Percentiles rank a stretch among this genome's conserved stretches.
Conservation (phyloP, 2,888 invertebrate species). For the Pasiphila rectangulata region DNA sequence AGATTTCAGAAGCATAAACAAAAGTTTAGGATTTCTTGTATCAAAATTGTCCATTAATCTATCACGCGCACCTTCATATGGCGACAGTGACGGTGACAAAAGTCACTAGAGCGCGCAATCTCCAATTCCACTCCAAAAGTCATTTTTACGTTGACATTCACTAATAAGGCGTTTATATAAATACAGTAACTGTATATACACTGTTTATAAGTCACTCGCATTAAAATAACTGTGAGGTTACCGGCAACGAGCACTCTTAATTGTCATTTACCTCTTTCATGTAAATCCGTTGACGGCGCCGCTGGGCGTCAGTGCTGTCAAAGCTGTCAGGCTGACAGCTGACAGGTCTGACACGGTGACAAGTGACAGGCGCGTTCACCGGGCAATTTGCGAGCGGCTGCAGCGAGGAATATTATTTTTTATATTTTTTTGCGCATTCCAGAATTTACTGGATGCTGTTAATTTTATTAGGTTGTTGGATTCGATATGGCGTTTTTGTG, state of each 20-base stretch:
- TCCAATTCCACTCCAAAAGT: no score
- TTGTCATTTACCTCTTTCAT: slow-evolving; percentile 69
- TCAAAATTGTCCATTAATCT: no score
- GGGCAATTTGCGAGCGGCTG: slow-evolving; percentile 64
- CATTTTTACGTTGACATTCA: slow-evolving; percentile 2
- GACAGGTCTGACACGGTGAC: slow-evolving; percentile 59
- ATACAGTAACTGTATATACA: no score
- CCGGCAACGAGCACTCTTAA: slow-evolving; percentile 52
- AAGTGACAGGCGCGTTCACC: slow-evolving; percentile 63
- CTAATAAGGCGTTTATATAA: slow-evolving; percentile 3
- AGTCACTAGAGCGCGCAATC: no score
- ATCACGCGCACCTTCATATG: no score
- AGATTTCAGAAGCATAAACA: no score
- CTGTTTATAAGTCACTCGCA: slow-evolving; percentile 24
- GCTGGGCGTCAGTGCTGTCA: slow-evolving; percentile 48
- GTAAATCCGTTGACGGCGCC: slow-evolving; percentile 64
- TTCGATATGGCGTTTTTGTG: not conserved
- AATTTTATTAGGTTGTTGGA: slow-evolving; percentile 20
- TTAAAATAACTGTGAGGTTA: slow-evolving; percentile 18
- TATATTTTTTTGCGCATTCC: slow-evolving; percentile 34
- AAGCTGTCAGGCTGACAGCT: slow-evolving; percentile 43
- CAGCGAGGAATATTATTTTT: slow-evolving; percentile 54
- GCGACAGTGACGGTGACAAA: no score
- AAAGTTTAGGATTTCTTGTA: no score
- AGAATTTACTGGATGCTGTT: slow-evolving; percentile 16